Percentiles rank a stretch among this genome's conserved stretches.
Conservation (phyloP, 1,140 invertebrate species). For the Gryon sp. region DNA sequence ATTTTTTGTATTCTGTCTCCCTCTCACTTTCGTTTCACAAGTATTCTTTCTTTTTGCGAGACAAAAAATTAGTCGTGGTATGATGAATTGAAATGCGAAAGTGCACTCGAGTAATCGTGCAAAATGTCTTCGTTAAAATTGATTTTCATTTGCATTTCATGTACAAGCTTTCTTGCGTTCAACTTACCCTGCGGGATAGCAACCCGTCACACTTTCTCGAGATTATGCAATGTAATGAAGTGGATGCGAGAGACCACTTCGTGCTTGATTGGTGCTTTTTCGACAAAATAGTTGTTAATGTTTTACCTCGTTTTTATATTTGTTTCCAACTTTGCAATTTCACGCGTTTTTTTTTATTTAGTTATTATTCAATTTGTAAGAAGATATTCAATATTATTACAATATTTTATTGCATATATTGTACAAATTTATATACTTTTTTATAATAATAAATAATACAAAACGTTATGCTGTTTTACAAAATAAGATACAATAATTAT, state of each 20-base stretch:
- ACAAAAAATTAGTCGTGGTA: not conserved
- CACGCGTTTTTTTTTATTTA: too few relatives aligned
- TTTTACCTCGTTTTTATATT: not conserved
- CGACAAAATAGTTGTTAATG: constrained; percentile 12
- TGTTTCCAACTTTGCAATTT: too few relatives aligned
- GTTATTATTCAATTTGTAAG: too few relatives aligned
- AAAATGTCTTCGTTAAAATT: constrained; percentile 44
- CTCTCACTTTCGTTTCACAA: too few relatives aligned
- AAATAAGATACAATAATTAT: too few relatives aligned
- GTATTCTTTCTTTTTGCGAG: not conserved
- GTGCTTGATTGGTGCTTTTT: constrained; percentile 18
- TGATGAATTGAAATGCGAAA: constrained; percentile 15
- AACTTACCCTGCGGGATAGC: constrained; percentile 37
- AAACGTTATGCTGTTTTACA: too few relatives aligned
- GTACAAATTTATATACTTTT: too few relatives aligned
- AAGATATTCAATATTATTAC: too few relatives aligned
- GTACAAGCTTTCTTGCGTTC: constrained; percentile 8
- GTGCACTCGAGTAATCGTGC: constrained; percentile 11
- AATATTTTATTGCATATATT: too few relatives aligned
- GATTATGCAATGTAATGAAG: constrained; percentile 50
- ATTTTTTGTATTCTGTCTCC: too few relatives aligned
- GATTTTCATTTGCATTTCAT: constrained; percentile 50
- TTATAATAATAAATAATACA: too few relatives aligned
- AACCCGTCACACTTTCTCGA: constrained; percentile 47
- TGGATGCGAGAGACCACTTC: constrained; percentile 41